Evolutionary conservation across 2,888 invertebrate genomes (phyloP).

Genomic region (Plagodis dolabraria): DNA sequence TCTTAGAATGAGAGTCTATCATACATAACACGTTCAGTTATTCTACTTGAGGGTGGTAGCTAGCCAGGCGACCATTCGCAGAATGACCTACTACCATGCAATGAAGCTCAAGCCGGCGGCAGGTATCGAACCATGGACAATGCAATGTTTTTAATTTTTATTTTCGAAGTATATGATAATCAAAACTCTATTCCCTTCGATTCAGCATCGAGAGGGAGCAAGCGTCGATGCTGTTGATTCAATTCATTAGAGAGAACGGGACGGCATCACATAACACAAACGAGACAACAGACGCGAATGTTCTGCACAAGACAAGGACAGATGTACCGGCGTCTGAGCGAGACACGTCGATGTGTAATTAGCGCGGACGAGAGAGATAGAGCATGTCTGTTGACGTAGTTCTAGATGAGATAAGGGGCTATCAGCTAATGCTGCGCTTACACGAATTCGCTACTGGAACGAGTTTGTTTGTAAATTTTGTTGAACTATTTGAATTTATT

Average conservation of each 20-base stretch:
- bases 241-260: slow-evolving; percentile 77
- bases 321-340: slow-evolving; percentile 53
- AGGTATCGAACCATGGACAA: no score
- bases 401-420: slow-evolving; percentile 83
- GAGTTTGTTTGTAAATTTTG: slow-evolving; percentile 29
- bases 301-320: slow-evolving; percentile 37
- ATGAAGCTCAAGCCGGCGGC: no score
- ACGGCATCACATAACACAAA: slow-evolving; percentile 37
- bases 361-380: slow-evolving; percentile 58
- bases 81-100: no score
- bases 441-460: slow-evolving; percentile 60
- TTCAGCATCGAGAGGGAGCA: slow-evolving; percentile 75
- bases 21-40: no score
- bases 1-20: no score
- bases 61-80: no score
- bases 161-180: slow-evolving; percentile 37
- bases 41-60: no score
- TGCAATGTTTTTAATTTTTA: no score
- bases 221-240: slow-evolving; percentile 75
- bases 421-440: slow-evolving; percentile 72
- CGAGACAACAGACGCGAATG: slow-evolving; percentile 39
- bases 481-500: slow-evolving; percentile 25
- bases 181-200: slow-evolving; percentile 70
- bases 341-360: slow-evolving; percentile 43
- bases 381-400: slow-evolving; percentile 78